A percentile compares a stretch with the other conserved stretches of the same genome.
Evolutionary conservation across 2,888 invertebrate genomes (phyloP).

Genomic region (Gortyna flavago): DNA sequence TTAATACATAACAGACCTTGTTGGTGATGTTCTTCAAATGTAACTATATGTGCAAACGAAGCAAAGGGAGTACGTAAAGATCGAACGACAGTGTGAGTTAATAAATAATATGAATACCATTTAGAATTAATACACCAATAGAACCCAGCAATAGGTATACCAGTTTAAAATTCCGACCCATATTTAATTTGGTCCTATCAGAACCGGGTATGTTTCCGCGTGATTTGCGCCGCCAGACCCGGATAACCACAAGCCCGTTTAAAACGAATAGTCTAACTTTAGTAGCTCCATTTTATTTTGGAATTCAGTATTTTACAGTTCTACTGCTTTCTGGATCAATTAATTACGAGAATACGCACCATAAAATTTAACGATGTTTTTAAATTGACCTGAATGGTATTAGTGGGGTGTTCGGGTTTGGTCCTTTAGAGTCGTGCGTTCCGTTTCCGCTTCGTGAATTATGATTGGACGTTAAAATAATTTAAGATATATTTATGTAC

Average conservation of each 20-base stretch:
- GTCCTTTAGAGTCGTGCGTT: not conserved
- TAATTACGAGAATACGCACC: constrained; percentile 57
- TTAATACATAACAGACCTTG: not conserved
- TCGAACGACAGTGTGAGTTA: no score
- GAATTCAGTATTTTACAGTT: constrained; percentile 50
- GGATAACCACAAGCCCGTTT: constrained; percentile 62
- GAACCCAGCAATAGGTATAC: not conserved
- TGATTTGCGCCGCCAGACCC: constrained; percentile 60
- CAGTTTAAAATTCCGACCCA: constrained; percentile 53
- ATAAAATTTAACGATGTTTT: constrained; percentile 56
- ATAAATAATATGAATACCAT: no score
- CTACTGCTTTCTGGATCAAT: constrained; percentile 54
- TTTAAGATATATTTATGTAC: no score
- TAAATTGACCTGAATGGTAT: constrained; percentile 30
- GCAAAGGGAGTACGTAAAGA: no score
- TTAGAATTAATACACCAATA: not conserved
- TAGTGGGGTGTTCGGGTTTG: not conserved
- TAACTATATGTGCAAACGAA: no score
- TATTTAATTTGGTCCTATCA: constrained; percentile 63
- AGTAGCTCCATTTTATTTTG: constrained; percentile 58
- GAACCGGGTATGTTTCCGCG: constrained; percentile 56
- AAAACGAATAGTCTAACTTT: constrained; percentile 62
- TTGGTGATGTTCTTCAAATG: no score
- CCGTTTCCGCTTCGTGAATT: not conserved
- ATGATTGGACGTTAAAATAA: not conserved